Base-by-base conservation (phyloP, 1,140 invertebrate species). In the Mercenaria mercenaria region DNA sequence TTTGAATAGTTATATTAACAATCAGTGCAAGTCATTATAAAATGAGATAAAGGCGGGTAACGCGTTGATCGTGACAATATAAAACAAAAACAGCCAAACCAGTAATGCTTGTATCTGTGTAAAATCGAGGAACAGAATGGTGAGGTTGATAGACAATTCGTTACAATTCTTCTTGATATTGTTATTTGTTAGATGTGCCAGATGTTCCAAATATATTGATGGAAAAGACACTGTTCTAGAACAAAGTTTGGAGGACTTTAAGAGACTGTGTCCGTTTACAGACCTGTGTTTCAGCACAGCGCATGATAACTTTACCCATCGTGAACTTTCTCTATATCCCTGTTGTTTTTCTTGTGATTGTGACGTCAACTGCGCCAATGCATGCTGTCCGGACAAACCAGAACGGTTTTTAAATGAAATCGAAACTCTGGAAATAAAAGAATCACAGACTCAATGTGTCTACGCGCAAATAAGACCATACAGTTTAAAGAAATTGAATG, bases 211-310 rank as follows among this genome's bases (percentile, higher is more conserved):
- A 34, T 18, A 8, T 20, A 56, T 6, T 79, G 50, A 37, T 37
- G 56, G 26, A 20, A 39, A 20, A 59, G 1, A 34, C 34, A 6
- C 29, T 41, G 11, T 82, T n/a, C 18, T 6, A n/a, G 59, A 11
- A 26, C 10, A 64, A 32, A 64, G 52, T 67, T 56, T 82, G 15
- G 37, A n/a, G 15, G 56, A 82, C n/a, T 82, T 64, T 47, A 56
- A 64, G 26, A 13, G 20, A 10, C 50, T 59, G 1, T 82, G 80
- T 47, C 80, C 80, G 0, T 67, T 52, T 82, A 43, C 56, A n/a
- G 80, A 82, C 18, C 15, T 82, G 4, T 82, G 80, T 23, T 64
- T 37, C 23, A 79, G 50, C 43, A 29, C 20, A 34, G 15, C 80
- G 13, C 2, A 13, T 43, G 6, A 11, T 2, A 67, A 82, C 43